Percentiles rank a stretch among this genome's conserved stretches.
phyloP scores from a whole-genome alignment of 2,888 invertebrate species.

The Drosophila flavopinicola region DNA sequence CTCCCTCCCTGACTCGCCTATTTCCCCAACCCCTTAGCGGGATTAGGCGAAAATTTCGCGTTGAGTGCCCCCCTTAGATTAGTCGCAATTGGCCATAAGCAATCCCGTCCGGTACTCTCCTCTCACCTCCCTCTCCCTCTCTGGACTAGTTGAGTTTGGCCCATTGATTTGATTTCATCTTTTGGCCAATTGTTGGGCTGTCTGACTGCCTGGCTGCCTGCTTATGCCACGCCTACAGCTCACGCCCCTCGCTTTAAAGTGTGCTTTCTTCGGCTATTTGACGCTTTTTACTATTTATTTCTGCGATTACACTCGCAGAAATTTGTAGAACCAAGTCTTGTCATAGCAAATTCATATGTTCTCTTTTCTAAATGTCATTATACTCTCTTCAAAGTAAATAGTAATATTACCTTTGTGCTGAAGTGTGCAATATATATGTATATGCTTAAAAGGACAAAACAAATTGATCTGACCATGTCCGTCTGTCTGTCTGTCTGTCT shows the following conservation, averaged over 20 bases:
- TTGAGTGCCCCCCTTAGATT: conserved; percentile 33
- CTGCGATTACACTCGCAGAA: not conserved
- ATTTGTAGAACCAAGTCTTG: too few relatives aligned
- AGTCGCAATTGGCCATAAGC: conserved; percentile 36
- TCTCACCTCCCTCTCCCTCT: not conserved
- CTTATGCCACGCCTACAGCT: conserved; percentile 14
- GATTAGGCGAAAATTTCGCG: conserved; percentile 38
- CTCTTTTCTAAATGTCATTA: too few relatives aligned
- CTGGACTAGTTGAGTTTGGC: conserved; percentile 30
- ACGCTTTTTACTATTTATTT: not conserved
- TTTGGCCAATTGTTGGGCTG: conserved; percentile 57
- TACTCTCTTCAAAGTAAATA: too few relatives aligned
- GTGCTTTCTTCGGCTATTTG: not conserved
- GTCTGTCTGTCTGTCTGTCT: too few relatives aligned
- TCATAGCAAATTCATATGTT: too few relatives aligned
- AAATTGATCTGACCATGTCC: too few relatives aligned
- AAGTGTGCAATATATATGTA: too few relatives aligned
- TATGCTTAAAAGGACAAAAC: too few relatives aligned
- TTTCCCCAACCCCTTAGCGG: not conserved
- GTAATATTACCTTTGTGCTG: too few relatives aligned
- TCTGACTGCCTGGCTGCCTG: not conserved
- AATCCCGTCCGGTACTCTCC: too few relatives aligned
- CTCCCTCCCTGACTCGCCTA: not conserved
- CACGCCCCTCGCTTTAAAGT: not conserved
- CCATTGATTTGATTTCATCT: conserved; percentile 68